A percentile compares a stretch with the other conserved stretches of the same genome.
phyloP scores from a whole-genome alignment of 2,888 invertebrate species.

The Gastrophysa polygoni region DNA sequence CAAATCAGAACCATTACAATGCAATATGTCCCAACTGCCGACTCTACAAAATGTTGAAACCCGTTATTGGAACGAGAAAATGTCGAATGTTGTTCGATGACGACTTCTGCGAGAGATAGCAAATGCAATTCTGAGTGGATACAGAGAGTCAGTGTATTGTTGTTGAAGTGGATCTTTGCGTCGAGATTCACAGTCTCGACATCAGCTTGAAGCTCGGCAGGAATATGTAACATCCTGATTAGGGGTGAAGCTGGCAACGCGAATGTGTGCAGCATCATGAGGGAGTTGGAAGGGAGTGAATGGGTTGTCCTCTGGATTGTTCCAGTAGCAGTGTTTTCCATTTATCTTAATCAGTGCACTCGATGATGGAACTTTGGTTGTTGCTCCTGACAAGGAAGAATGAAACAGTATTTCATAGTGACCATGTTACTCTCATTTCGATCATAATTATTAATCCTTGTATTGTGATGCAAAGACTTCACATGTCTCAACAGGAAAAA shows the following conservation, averaged over 20 bases:
- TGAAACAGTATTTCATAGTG: no score
- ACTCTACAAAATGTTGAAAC: neutral
- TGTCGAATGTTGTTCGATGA: constrained; percentile 5
- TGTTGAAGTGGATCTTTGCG: neutral
- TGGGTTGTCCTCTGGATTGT: neutral
- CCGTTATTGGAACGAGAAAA: constrained; percentile 1
- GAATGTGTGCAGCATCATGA: neutral
- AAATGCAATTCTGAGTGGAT: constrained; percentile 4
- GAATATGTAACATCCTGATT: constrained; percentile 7
- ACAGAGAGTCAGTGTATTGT: constrained; percentile 5
- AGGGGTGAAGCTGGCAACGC: neutral
- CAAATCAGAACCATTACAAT: no score
- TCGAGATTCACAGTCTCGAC: neutral
- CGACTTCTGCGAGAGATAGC: neutral
- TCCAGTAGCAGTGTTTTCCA: no score
- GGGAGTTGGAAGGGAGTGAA: neutral
- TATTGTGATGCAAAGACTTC: no score
- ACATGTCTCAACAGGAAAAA: no score
- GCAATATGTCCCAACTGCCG: neutral
- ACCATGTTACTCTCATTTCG: no score
- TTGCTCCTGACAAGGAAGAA: no score
- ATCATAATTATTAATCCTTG: no score
- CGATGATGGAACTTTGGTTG: no score
- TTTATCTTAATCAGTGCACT: no score
- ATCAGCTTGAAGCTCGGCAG: neutral